A percentile compares a stretch with the other conserved stretches of the same genome.
Conservation (phyloP, 2,888 invertebrate genomes). For the Apotomis betuletana region DNA sequence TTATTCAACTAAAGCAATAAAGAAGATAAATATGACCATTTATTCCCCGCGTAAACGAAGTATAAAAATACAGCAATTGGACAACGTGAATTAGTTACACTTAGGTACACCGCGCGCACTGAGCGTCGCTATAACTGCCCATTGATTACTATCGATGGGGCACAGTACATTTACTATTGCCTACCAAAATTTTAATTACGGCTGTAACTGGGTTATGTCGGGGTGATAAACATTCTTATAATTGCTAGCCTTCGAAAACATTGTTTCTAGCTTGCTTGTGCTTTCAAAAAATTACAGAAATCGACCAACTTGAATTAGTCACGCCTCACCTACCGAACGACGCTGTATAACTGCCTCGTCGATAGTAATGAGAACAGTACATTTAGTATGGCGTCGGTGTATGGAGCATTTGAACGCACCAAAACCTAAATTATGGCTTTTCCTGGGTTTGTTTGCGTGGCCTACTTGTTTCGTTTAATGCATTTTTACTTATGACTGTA, state of each 20-base stretch:
- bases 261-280: too few relatives aligned
- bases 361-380: conserved; percentile 49
- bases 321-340: conserved; percentile 52
- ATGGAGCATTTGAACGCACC: not conserved
- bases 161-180: conserved; percentile 46
- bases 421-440: too few relatives aligned
- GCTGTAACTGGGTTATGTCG: too few relatives aligned
- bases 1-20: too few relatives aligned
- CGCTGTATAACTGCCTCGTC: conserved; percentile 42
- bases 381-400: conserved; percentile 46
- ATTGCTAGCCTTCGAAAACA: too few relatives aligned
- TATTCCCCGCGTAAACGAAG: too few relatives aligned
- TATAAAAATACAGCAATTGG: conserved; percentile 47
- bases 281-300: conserved; percentile 44
- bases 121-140: conserved; percentile 45
- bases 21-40: too few relatives aligned
- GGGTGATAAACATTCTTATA: too few relatives aligned
- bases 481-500: too few relatives aligned
- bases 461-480: too few relatives aligned
- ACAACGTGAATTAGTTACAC: conserved; percentile 56
- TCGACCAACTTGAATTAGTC: conserved; percentile 55
- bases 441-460: too few relatives aligned
- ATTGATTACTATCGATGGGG: conserved; percentile 48
- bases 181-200: too few relatives aligned
- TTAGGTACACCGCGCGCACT: conserved; percentile 55